Base-by-base conservation (phyloP, 92 coral and sea anemone species). In the Phymanthus crucifer region DNA sequence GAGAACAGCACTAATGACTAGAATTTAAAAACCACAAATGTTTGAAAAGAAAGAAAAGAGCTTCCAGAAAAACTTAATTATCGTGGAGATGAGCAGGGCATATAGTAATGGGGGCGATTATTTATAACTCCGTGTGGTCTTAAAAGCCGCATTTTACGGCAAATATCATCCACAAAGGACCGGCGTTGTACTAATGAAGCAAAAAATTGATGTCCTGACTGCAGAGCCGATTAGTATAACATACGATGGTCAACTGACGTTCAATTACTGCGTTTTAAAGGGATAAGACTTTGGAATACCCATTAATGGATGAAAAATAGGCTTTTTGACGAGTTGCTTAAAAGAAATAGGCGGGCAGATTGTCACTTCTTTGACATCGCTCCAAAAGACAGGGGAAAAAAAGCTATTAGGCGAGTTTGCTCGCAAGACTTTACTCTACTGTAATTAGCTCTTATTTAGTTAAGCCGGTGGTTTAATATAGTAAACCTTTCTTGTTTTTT, bases 101-200 rank as follows among this genome's bases (percentile, higher is more conserved):
- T 14, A 40, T 31, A 40, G 10, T 74, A 27, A 74, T 54, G 70
- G 19, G 21, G 4, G 47, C n/a, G 70, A 75, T 54, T 54, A 34
- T 23, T 52, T 61, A 17, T 75, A 26, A 75, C 26, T 40, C 23
- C 33, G 19, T 75, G 79, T 56, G 79, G 64, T 52, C 79, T 75
- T 75, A 34, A 52, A 56, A 75, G 79, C 79, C 79, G 35, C 79
- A 56, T 56, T 75, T 56, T 75, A 26, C 70, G 9, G 38, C 32
- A 34, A 32, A 75, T 54, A 33, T 75, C 50, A 1, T 35, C 48
- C 5, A 75, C 64, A 65, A 74, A 52, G 26, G 65, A 23, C 57
- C 79, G 79, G 79, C 64, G 34, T 46, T 19, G 29, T 18, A 12
- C 29, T 61, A 61, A 61, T 61, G 68, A 61, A 27, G 36, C 11